These are phyloP conservation scores for Drosophila kokeensis DNA, from an alignment of 2,888 invertebrate genomes.

Conservation along the genomic window DNA sequence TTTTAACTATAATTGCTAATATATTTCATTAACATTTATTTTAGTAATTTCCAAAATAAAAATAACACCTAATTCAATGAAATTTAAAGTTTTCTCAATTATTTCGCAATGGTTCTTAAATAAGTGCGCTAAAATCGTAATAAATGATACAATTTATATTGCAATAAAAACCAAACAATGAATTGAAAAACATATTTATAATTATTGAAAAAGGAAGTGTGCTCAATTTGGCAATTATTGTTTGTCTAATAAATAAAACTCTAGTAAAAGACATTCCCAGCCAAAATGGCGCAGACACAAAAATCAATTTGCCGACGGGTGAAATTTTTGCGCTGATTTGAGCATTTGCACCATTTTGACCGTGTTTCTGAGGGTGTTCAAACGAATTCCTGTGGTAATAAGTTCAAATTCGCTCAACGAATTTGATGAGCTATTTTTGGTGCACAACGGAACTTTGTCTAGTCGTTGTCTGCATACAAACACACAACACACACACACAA, in stretches of 20 bases:
- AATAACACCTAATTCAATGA: too few relatives aligned
- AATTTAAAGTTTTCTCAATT: too few relatives aligned
- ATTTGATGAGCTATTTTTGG: slow-evolving; percentile 26
- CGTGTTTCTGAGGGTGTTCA: background rate
- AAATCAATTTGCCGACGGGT: slow-evolving; percentile 25
- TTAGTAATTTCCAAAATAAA: too few relatives aligned
- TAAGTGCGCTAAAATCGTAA: too few relatives aligned
- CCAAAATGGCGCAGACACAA: background rate
- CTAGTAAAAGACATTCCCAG: too few relatives aligned
- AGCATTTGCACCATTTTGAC: background rate
- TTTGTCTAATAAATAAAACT: background rate
- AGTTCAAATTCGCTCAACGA: slow-evolving; percentile 11
- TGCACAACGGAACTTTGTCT: slow-evolving; percentile 45
- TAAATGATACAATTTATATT: background rate
- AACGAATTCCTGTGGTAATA: background rate
- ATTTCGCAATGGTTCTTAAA: too few relatives aligned
- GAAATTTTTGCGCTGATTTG: background rate
- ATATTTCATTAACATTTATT: background rate
- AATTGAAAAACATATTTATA: background rate
- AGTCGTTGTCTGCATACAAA: slow-evolving; percentile 59
- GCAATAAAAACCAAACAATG: background rate
- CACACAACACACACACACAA: slow-evolving; percentile 5
- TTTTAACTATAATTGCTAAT: background rate
- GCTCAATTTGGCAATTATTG: background rate
- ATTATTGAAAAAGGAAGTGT: background rate